These are phyloP conservation scores for Sycophila sp. DNA, from an alignment of 1,140 invertebrate species.

Conservation along the genomic window DNA sequence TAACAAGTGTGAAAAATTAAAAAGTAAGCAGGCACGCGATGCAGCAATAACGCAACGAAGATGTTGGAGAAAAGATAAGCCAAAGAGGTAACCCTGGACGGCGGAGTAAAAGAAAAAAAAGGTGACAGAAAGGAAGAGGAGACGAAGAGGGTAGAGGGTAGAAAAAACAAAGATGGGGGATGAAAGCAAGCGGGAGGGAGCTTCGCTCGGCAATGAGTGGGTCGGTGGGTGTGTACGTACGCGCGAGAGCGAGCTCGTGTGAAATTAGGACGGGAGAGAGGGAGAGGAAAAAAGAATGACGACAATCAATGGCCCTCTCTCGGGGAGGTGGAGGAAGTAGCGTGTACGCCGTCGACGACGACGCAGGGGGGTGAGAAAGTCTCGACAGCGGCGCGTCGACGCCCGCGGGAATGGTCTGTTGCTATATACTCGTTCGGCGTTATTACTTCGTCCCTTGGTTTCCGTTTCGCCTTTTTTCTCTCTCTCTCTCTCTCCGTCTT, in stretches of 20 bases:
- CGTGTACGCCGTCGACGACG: not conserved
- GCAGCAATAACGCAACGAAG: not conserved
- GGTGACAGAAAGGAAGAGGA: too few species aligned
- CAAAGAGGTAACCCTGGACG: not conserved
- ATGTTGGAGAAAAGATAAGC: not conserved
- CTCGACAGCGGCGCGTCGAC: not conserved
- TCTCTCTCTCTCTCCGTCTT: too few species aligned
- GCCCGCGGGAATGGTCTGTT: not conserved
- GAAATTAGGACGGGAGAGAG: slow-evolving; percentile 4
- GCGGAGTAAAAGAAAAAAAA: too few species aligned
- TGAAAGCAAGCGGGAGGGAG: not conserved
- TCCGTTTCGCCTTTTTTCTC: too few species aligned
- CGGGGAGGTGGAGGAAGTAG: not conserved
- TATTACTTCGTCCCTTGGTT: too few species aligned
- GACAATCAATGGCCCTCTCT: slow-evolving; percentile 11
- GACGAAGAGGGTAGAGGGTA: too few species aligned
- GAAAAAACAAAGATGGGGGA: not conserved
- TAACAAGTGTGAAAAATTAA: not conserved
- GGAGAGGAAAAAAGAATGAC: not conserved
- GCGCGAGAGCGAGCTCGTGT: slow-evolving; percentile 7
- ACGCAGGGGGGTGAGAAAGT: not conserved
- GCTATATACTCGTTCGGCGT: too few species aligned
- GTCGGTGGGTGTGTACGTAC: not conserved
- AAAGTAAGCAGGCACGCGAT: not conserved
- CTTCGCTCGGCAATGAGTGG: not conserved